These are phyloP conservation scores for Acheta domesticus DNA, from an alignment of 2,888 invertebrate genomes.

Conservation along the genomic window DNA sequence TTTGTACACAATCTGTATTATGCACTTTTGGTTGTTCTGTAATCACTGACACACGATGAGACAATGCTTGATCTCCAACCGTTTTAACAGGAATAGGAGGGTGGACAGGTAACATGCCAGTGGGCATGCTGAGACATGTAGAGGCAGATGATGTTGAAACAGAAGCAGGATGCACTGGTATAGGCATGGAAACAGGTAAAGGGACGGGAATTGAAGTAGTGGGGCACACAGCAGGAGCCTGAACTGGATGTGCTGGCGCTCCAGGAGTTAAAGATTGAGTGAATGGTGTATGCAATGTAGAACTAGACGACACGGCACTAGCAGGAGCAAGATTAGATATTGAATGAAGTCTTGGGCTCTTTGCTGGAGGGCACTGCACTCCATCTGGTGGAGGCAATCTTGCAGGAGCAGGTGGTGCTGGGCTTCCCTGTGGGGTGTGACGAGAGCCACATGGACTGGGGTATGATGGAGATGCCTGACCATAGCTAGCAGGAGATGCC, in stretches of 20 bases:
- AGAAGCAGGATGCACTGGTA: conserved; percentile 2
- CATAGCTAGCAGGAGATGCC: conserved; percentile 53
- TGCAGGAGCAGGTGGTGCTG: conserved; percentile 53
- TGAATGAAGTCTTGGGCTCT: conserved; percentile 24
- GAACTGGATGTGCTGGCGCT: background rate
- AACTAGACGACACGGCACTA: background rate
- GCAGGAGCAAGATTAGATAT: background rate
- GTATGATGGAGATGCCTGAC: conserved; percentile 53
- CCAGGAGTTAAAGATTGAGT: conserved; percentile 31
- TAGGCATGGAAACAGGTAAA: conserved; percentile 26
- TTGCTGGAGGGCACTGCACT: conserved; percentile 6
- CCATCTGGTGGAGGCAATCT: conserved; percentile 37
- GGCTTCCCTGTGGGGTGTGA: conserved; percentile 51
- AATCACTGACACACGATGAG: conserved; percentile 44
- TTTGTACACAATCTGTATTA: conserved; percentile 29
- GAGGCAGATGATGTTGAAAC: background rate
- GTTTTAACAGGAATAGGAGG: conserved; percentile 3
- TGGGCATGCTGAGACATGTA: background rate
- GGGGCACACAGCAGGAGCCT: conserved; percentile 20
- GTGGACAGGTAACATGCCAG: conserved; percentile 4
- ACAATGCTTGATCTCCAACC: background rate
- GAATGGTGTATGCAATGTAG: conserved; percentile 36
- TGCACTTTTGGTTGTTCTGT: conserved; percentile 42
- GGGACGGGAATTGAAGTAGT: conserved; percentile 18
- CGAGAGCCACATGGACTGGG: conserved; percentile 50